Evolutionary conservation across 1,140 invertebrate species (phyloP).

Genomic region (Oscheius sp.): DNA sequence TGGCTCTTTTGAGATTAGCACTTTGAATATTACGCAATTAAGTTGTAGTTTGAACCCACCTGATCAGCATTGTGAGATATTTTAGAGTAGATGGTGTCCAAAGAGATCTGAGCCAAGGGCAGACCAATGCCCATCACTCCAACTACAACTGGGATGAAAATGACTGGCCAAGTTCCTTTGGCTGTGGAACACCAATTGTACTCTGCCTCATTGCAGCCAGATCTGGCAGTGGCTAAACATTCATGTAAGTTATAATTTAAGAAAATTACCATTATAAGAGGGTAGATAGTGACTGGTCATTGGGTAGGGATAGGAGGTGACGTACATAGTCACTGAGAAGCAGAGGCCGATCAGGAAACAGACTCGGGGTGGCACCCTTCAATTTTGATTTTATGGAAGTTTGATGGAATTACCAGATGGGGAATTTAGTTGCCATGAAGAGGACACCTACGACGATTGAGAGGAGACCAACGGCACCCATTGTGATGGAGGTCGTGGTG

Average conservation of each 20-base stretch:
- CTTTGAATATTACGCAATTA: too few relatives aligned
- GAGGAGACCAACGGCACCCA: conserved; percentile 21
- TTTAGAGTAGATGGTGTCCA: conserved; percentile 7
- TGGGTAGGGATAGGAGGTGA: background rate
- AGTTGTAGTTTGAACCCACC: background rate
- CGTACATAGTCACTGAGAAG: background rate
- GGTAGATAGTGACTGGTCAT: background rate
- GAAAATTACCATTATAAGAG: background rate
- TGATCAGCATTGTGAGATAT: background rate
- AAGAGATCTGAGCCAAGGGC: background rate
- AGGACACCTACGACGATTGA: conserved; percentile 20
- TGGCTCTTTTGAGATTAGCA: too few relatives aligned
- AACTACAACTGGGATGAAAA: background rate
- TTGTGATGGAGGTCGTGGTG: conserved; percentile 11
- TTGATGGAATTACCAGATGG: background rate
- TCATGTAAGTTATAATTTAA: too few relatives aligned
- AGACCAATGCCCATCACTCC: background rate
- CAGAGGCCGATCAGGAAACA: background rate
- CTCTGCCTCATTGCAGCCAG: background rate
- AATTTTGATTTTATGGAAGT: background rate
- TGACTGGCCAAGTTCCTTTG: background rate
- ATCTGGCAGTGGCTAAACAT: background rate
- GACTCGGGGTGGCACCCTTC: background rate
- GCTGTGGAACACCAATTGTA: background rate
- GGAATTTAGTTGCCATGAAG: conserved; percentile 19